These are phyloP conservation scores for Odontesthes bonariensis DNA, from an alignment of 2,113 vertebrate genomes.

Conservation along the genomic window DNA sequence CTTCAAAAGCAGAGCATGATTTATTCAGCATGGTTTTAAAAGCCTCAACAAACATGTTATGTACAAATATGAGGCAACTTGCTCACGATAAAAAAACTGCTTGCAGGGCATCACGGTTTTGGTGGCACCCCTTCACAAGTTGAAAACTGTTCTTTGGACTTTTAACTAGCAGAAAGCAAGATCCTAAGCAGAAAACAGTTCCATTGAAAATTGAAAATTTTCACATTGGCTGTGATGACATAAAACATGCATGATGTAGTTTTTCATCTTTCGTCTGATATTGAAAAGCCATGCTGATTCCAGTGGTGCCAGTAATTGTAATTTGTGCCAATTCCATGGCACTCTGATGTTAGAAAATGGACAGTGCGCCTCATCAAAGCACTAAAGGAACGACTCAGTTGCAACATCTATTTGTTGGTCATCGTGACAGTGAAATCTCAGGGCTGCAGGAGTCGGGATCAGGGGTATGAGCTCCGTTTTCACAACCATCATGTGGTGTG, in stretches of 20 bases:
- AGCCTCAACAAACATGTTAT: constrained; percentile 67
- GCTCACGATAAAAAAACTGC: constrained; percentile 27
- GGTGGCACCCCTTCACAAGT: constrained; percentile 25
- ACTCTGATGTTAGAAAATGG: constrained; percentile 27
- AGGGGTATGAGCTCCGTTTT: constrained; percentile 42
- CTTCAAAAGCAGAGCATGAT: constrained; percentile 69
- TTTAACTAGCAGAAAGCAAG: constrained; percentile 15
- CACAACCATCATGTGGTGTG: constrained; percentile 45
- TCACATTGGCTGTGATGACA: constrained; percentile 4
- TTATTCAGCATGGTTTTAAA: constrained; percentile 76
- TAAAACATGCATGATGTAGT: constrained; percentile 9
- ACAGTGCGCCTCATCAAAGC: constrained; percentile 14
- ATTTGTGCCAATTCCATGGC: neutral
- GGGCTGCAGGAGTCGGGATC: constrained; percentile 30
- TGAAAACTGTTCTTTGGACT: constrained; percentile 27
- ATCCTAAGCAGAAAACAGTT: neutral
- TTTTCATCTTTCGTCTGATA: constrained; percentile 4
- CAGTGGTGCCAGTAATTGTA: neutral
- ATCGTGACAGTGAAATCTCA: constrained; percentile 25
- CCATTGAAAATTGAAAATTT: neutral
- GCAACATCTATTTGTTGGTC: constrained; percentile 32
- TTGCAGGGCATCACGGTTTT: constrained; percentile 27
- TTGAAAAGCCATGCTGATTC: constrained; percentile 12
- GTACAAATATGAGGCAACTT: constrained; percentile 60
- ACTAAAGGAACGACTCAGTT: constrained; percentile 23